Percentiles rank a stretch among this genome's conserved stretches.
Conservation (phyloP, 2,113 vertebrate genomes). For the Todiramphus chloris region DNA sequence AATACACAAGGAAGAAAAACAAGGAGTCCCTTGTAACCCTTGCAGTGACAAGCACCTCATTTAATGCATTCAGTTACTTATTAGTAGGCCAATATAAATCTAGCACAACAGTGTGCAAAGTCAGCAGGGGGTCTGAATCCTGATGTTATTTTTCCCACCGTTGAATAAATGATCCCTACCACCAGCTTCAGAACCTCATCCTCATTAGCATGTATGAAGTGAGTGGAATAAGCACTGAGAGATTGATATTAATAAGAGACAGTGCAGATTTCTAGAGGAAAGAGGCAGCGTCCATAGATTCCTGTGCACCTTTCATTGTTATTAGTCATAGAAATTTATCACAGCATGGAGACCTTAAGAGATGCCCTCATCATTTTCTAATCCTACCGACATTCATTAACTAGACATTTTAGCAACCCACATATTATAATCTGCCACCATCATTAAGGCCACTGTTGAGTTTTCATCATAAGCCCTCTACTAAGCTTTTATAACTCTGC, state of each 20-base stretch:
- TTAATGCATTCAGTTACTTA: constrained; percentile 74
- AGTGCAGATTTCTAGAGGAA: constrained; percentile 34
- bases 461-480: neutral
- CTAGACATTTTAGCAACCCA: constrained; percentile 17
- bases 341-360: constrained; percentile 14
- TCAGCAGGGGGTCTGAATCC: constrained; percentile 64
- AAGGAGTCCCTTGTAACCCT: constrained; percentile 60
- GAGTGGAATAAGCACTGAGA: constrained; percentile 59
- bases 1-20: constrained; percentile 54
- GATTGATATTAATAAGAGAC: constrained; percentile 69
- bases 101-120: constrained; percentile 69
- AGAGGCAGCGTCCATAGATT: constrained; percentile 30
- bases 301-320: constrained; percentile 44
- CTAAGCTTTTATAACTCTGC: neutral
- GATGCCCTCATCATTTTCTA: constrained; percentile 37
- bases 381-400: constrained; percentile 50
- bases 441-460: neutral
- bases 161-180: constrained; percentile 68
- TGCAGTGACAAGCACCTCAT: constrained; percentile 26
- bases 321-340: constrained; percentile 60
- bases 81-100: constrained; percentile 75
- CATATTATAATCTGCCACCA: constrained; percentile 1
- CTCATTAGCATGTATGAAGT: constrained; percentile 75
- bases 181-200: constrained; percentile 26
- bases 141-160: constrained; percentile 63